These are phyloP conservation scores for Corythaixoides concolor DNA, from an alignment of 2,113 vertebrate species.

Conservation along the genomic window DNA sequence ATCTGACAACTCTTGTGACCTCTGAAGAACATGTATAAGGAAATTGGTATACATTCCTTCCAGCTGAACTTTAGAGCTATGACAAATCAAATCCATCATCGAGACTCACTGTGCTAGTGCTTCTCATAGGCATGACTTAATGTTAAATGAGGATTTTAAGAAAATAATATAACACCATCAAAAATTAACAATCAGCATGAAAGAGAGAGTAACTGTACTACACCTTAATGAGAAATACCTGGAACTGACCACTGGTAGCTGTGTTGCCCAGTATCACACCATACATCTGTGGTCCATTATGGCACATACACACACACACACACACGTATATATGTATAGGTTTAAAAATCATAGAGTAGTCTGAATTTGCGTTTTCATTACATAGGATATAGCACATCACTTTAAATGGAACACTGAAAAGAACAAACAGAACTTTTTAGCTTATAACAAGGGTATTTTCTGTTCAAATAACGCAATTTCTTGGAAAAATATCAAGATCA, in stretches of 20 bases:
- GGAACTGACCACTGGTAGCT: neutral
- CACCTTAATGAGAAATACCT: neutral
- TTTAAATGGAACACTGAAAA: neutral
- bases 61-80: neutral
- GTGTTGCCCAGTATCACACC: neutral
- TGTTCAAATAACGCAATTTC: neutral
- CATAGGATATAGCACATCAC: neutral
- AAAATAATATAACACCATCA: neutral
- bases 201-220: neutral
- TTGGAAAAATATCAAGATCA: neutral
- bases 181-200: neutral
- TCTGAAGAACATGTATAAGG: neutral
- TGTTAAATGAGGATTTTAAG: neutral
- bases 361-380: neutral
- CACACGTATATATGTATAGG: neutral
- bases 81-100: neutral
- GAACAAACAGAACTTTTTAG: neutral
- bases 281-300: rapidly evolving
- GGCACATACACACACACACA: neutral
- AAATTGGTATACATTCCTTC: rapidly evolving
- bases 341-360: neutral
- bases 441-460: neutral
- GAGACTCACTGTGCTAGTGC: neutral
- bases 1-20: neutral
- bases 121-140: neutral